Conservation (phyloP, 1,140 invertebrate genomes). For the Drosophila kikkawai region DNA sequence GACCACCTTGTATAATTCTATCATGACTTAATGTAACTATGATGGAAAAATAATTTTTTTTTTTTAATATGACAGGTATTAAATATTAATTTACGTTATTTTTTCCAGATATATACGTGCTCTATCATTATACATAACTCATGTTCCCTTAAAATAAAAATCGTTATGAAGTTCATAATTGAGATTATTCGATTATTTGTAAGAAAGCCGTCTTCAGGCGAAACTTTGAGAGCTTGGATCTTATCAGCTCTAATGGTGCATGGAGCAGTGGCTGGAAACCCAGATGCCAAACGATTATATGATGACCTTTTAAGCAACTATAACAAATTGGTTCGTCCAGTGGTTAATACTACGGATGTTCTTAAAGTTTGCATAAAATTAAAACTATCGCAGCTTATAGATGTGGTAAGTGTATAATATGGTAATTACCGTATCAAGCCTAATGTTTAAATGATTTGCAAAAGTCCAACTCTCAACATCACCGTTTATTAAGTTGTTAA, state of each 20-base stretch:
- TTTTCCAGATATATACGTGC: background rate
- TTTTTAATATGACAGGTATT: no score
- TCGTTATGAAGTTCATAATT: constrained; percentile 38
- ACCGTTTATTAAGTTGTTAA: no score
- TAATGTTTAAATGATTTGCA: background rate
- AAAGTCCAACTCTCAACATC: no score
- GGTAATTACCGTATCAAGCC: background rate
- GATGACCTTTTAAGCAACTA: constrained; percentile 97
- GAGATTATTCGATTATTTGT: constrained; percentile 42
- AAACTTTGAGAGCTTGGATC: constrained; percentile 85
- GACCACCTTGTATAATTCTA: no score
- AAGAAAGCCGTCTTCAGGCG: constrained; percentile 84
- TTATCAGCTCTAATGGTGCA: constrained; percentile 84
- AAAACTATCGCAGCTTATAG: constrained; percentile 96
- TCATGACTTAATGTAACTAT: no score
- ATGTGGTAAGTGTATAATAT: constrained; percentile 91
- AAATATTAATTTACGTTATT: background rate
- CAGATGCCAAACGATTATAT: constrained; percentile 95
- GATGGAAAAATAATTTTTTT: no score
- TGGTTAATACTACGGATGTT: constrained; percentile 96
- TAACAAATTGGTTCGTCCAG: constrained; percentile 96
- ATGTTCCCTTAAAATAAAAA: background rate
- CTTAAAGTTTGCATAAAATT: constrained; percentile 97
- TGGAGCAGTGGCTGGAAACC: constrained; percentile 90
- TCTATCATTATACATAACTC: background rate